These are phyloP conservation scores for Stegostoma tigrinum DNA, from an alignment of 2,113 vertebrate genomes.

Conservation along the genomic window DNA sequence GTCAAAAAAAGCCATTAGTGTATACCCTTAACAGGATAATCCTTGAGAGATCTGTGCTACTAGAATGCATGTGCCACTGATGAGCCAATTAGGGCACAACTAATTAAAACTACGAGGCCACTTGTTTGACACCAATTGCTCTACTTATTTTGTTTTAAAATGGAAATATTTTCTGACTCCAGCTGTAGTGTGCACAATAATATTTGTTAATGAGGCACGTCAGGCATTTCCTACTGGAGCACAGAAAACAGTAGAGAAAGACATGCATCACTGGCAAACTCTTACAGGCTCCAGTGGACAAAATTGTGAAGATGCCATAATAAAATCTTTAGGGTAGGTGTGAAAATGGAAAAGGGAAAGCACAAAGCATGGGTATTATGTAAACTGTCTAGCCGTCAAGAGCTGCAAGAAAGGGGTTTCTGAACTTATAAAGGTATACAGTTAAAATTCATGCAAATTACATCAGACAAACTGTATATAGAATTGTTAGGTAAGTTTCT, in stretches of 20 bases:
- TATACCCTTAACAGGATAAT: neutral
- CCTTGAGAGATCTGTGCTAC: neutral
- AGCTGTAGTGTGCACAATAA: neutral
- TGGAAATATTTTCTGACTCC: conserved; percentile 17
- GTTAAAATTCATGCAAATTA: neutral
- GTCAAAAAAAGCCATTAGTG: neutral
- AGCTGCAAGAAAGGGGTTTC: neutral
- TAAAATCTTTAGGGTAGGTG: neutral
- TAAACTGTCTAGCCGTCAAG: neutral
- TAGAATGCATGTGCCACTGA: neutral
- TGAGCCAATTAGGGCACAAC: neutral
- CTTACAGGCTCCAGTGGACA: neutral
- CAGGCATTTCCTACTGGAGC: neutral
- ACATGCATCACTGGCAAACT: neutral
- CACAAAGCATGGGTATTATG: neutral
- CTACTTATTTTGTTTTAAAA: neutral
- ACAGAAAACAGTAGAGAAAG: neutral
- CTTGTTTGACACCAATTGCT: neutral
- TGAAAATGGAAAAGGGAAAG: neutral
- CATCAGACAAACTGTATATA: neutral
- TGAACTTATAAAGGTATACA: neutral
- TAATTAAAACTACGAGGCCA: conserved; percentile 16
- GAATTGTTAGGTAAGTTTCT: neutral
- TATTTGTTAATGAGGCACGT: neutral
- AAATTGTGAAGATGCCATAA: neutral